phyloP scores from a whole-genome alignment of 2,888 invertebrate genomes.

The Cephus pulcher region DNA sequence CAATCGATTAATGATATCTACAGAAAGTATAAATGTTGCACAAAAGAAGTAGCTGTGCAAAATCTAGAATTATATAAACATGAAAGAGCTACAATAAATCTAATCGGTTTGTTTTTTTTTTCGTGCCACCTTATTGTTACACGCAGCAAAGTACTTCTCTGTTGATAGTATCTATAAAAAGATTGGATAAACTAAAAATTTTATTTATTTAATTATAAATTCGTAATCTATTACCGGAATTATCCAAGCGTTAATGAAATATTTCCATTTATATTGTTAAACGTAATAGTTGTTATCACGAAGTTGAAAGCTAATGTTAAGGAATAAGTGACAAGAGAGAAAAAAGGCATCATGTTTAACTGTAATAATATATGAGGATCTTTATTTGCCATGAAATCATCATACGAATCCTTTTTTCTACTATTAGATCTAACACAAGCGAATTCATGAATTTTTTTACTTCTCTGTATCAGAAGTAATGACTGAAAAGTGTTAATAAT shows the following conservation, averaged over 20 bases:
- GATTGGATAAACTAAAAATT: not conserved
- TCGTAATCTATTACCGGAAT: not conserved
- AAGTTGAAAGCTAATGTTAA: too few species aligned
- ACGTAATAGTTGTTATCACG: not conserved
- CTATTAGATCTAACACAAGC: not conserved
- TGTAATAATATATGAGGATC: too few species aligned
- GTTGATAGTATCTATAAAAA: not conserved
- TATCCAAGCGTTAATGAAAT: not conserved
- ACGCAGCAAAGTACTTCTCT: not conserved
- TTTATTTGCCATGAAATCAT: too few species aligned
- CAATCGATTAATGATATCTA: not conserved
- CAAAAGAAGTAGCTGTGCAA: not conserved
- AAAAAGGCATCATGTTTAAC: too few species aligned
- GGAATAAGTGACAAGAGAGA: too few species aligned
- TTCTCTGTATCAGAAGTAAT: not conserved
- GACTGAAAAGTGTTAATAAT: too few species aligned
- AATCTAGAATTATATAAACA: not conserved
- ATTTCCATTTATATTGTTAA: not conserved
- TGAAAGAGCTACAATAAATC: not conserved
- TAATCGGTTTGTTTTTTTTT: not conserved
- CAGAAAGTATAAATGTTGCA: not conserved
- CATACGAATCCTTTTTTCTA: too few species aligned
- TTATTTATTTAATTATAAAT: not conserved
- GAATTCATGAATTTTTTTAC: not conserved
- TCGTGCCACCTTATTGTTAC: not conserved